Evolutionary conservation across 2,113 vertebrate species (phyloP).

Genomic region (Prinia subflava): DNA sequence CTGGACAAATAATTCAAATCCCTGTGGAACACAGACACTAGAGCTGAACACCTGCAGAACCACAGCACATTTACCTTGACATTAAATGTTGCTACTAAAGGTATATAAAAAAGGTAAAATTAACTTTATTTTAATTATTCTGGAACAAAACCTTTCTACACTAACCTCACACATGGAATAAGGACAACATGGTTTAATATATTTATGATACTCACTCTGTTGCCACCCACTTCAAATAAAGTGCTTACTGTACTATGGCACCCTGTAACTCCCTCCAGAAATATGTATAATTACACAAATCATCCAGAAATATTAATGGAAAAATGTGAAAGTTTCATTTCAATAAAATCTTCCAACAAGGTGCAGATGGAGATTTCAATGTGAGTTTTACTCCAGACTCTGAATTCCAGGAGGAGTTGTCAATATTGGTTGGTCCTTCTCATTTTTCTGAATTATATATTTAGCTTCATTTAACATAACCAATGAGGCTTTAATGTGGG

Average conservation of each 20-base stretch:
- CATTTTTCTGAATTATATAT: background rate
- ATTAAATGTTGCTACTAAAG: background rate
- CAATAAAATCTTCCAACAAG: background rate
- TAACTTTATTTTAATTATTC: too few relatives aligned
- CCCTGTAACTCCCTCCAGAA: background rate
- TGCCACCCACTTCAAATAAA: background rate
- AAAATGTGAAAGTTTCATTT: background rate
- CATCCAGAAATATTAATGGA: background rate
- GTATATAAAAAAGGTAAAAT: accelerated
- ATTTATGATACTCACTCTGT: background rate
- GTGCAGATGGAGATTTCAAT: background rate
- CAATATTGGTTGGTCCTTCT: background rate
- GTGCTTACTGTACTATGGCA: background rate
- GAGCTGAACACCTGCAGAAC: background rate
- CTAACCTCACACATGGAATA: background rate
- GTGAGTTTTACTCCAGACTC: background rate
- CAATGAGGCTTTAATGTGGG: background rate
- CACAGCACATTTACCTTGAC: background rate
- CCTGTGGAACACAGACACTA: background rate
- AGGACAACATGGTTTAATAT: background rate
- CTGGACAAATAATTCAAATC: background rate
- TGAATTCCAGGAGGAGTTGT: background rate
- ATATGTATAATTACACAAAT: background rate
- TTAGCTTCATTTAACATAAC: constrained; percentile 6
- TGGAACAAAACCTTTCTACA: background rate